phyloP scores from a whole-genome alignment of 2,888 invertebrate species.

The Netelia inedita region DNA sequence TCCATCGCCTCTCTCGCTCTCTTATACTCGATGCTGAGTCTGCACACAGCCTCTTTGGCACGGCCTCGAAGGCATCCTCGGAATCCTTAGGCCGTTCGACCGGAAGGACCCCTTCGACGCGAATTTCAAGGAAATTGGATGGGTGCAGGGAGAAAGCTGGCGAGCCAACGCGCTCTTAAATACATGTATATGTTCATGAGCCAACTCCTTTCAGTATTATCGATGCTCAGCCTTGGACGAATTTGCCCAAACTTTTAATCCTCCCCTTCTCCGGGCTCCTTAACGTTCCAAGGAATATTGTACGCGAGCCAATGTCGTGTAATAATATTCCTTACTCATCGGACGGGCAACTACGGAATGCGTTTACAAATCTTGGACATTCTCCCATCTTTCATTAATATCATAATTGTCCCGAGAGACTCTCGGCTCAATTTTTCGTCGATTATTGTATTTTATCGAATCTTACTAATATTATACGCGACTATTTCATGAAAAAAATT shows the following conservation, averaged over 20 bases:
- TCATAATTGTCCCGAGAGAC: background rate
- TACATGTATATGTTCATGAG: conserved; percentile 7
- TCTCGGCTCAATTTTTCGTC: background rate
- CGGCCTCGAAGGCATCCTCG: conserved; percentile 80
- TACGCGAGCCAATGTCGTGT: background rate
- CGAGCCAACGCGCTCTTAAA: conserved; percentile 28
- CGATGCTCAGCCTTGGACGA: conserved; percentile 50
- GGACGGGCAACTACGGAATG: background rate
- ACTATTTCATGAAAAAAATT: background rate
- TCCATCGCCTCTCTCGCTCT: conserved; percentile 74
- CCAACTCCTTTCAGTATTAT: conserved; percentile 52
- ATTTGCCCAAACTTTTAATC: conserved; percentile 30
- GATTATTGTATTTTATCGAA: too few species aligned
- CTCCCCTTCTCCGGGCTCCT: conserved; percentile 22
- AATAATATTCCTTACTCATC: conserved; percentile 15
- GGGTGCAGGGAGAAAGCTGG: conserved; percentile 69
- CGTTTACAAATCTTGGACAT: background rate
- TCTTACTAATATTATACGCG: too few species aligned
- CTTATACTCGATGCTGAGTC: conserved; percentile 66
- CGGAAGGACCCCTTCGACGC: conserved; percentile 82
- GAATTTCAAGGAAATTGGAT: conserved; percentile 84
- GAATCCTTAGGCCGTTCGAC: conserved; percentile 82
- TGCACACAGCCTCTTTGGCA: conserved; percentile 74
- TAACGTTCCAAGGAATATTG: conserved; percentile 33
- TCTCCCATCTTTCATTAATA: background rate